A percentile compares a stretch with the other conserved stretches of the same genome.
phyloP scores from a whole-genome alignment of 2,113 vertebrate genomes.

The Origma solitaria region DNA sequence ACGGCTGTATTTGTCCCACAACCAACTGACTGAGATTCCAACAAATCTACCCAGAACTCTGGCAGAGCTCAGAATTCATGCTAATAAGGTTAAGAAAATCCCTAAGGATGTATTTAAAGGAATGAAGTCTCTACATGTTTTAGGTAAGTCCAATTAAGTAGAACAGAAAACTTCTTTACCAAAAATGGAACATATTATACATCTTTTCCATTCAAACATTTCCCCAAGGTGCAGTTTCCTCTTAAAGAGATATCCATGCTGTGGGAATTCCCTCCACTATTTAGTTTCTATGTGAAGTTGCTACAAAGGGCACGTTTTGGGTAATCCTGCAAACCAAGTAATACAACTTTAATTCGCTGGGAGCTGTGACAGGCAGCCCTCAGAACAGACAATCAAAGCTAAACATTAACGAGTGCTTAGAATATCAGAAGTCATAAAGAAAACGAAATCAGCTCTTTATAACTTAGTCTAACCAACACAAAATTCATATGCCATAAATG shows the following conservation, averaged over 20 bases:
- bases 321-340: neutral
- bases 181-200: neutral
- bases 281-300: neutral
- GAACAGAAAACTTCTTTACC: neutral
- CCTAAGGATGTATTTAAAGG: constrained; percentile 88
- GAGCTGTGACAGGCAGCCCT: neutral
- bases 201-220: neutral
- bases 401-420: neutral
- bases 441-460: neutral
- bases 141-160: constrained; percentile 77
- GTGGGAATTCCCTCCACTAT: neutral
- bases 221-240: neutral
- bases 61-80: constrained; percentile 90
- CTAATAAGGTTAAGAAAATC: constrained; percentile 90
- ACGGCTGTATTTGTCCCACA: constrained; percentile 92
- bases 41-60: constrained; percentile 86
- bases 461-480: neutral
- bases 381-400: neutral
- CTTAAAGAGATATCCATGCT: neutral
- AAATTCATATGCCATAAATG: neutral
- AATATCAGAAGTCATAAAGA: neutral
- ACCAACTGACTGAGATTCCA: constrained; percentile 88
- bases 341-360: neutral
- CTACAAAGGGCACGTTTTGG: neutral
- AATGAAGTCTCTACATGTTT: constrained; percentile 88